Percentiles rank a stretch among this genome's conserved stretches.
These are phyloP conservation scores for Sminthurides bifidus DNA, from an alignment of 1,140 invertebrate genomes.

Conservation along the genomic window DNA sequence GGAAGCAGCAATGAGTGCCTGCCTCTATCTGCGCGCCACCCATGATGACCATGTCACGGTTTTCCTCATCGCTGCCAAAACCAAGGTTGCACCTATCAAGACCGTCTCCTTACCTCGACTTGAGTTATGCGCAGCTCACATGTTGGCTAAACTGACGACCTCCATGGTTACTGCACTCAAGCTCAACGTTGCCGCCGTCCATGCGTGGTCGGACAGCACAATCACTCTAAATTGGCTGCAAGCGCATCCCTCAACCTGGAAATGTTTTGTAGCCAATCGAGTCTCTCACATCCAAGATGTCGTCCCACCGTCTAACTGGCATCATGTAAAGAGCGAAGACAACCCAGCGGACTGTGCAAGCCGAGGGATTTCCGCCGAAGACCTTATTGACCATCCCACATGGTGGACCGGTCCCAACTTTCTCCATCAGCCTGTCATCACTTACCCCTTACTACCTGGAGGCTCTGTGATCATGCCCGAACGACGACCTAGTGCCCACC, in stretches of 20 bases:
- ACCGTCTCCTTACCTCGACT: slow-evolving; percentile 21
- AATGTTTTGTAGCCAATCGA: slow-evolving; percentile 38
- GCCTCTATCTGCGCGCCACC: neutral
- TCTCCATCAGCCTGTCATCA: neutral
- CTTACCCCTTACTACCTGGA: too few relatives aligned
- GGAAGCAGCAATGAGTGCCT: slow-evolving; percentile 4
- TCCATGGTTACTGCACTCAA: neutral
- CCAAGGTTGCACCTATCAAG: slow-evolving; percentile 22
- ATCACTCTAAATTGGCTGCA: slow-evolving; percentile 34
- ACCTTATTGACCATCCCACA: slow-evolving; percentile 16
- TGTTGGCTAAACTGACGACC: slow-evolving; percentile 11
- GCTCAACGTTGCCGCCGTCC: neutral
- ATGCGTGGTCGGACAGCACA: slow-evolving; percentile 11
- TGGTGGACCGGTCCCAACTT: slow-evolving; percentile 6
- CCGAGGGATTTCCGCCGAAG: slow-evolving; percentile 33
- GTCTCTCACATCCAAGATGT: slow-evolving; percentile 35
- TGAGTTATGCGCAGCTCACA: slow-evolving; percentile 19
- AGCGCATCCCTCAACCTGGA: slow-evolving; percentile 27
- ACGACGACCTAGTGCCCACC: too few relatives aligned
- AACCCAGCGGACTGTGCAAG: slow-evolving; percentile 40
- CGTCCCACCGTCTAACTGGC: slow-evolving; percentile 34
- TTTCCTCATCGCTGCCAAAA: slow-evolving; percentile 15
- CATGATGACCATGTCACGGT: neutral
- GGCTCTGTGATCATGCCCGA: too few relatives aligned
- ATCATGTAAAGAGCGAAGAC: slow-evolving; percentile 34